These are phyloP conservation scores for Corvus cornix DNA, from an alignment of 2,113 vertebrate species.

Conservation along the genomic window DNA sequence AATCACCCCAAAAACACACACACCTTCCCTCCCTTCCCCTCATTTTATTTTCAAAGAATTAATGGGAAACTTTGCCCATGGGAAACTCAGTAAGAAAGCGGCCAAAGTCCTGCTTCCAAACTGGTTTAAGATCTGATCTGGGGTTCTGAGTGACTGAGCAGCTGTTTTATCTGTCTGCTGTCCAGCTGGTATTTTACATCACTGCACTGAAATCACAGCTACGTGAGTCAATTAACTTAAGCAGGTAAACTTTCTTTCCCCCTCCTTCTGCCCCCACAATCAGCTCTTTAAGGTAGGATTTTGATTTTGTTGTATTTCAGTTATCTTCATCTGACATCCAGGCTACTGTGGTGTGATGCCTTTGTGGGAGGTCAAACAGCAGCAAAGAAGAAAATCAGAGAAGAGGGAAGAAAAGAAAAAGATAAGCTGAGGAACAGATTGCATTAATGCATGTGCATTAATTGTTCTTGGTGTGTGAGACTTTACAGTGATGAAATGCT, in stretches of 20 bases:
- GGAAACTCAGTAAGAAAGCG: not conserved
- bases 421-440: not conserved
- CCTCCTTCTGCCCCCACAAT: not conserved
- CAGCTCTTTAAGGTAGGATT: not conserved
- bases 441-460: not conserved
- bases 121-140: not conserved
- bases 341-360: not conserved
- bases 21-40: accelerated
- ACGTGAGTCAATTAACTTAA: not conserved
- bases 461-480: not conserved
- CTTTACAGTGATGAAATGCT: not conserved
- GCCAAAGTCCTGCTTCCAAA: not conserved
- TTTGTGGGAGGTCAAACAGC: not conserved
- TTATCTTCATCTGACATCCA: not conserved
- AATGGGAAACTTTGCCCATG: not conserved
- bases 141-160: not conserved
- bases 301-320: not conserved
- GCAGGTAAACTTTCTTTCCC: not conserved
- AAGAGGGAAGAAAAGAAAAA: not conserved
- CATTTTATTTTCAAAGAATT: not conserved
- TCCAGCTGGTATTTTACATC: not conserved
- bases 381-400: not conserved
- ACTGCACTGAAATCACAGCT: not conserved
- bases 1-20: accelerated
- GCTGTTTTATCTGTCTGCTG: not conserved